Percentiles rank a stretch among this genome's conserved stretches.
phyloP scores from a whole-genome alignment of 2,797 vertebrate species.

The Hapalemur alaotrensis region DNA sequence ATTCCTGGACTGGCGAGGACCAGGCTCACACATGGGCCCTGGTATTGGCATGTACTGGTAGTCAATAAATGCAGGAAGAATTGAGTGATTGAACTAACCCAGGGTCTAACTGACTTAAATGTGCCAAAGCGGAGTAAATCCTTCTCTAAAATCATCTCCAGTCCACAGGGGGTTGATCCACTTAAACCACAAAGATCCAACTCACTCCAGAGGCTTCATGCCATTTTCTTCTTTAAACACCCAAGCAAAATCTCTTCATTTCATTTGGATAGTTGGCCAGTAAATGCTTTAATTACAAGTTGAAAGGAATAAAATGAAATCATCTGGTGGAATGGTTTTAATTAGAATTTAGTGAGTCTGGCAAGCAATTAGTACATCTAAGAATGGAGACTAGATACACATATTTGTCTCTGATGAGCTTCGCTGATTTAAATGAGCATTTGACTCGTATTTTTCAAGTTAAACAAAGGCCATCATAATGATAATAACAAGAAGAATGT shows the following conservation, averaged over 20 bases:
- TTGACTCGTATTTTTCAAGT: constrained; percentile 60
- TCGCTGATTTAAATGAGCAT: constrained; percentile 78
- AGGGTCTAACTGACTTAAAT: not conserved
- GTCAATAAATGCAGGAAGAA: not conserved
- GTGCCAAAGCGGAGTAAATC: not conserved
- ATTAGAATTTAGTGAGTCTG: constrained; percentile 78
- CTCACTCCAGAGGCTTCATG: not conserved
- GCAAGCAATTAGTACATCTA: constrained; percentile 66
- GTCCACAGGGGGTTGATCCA: not conserved
- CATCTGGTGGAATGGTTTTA: constrained; percentile 76
- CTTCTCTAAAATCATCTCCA: not conserved
- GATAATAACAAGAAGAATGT: not conserved
- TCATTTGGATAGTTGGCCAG: constrained; percentile 60
- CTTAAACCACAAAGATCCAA: not conserved
- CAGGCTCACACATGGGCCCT: not conserved
- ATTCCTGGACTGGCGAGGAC: not conserved
- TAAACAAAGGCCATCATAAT: constrained; percentile 43
- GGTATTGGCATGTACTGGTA: not conserved
- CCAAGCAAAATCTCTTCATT: constrained; percentile 28
- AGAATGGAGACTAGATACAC: constrained; percentile 42
- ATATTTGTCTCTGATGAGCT: constrained; percentile 60
- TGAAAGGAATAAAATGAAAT: constrained; percentile 81
- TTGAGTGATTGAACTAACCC: not conserved
- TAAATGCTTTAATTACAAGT: constrained; percentile 75
- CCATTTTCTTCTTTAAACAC: constrained; percentile 51